phyloP scores from a whole-genome alignment of 2,797 vertebrate genomes.

The Leontopithecus rosalia region DNA sequence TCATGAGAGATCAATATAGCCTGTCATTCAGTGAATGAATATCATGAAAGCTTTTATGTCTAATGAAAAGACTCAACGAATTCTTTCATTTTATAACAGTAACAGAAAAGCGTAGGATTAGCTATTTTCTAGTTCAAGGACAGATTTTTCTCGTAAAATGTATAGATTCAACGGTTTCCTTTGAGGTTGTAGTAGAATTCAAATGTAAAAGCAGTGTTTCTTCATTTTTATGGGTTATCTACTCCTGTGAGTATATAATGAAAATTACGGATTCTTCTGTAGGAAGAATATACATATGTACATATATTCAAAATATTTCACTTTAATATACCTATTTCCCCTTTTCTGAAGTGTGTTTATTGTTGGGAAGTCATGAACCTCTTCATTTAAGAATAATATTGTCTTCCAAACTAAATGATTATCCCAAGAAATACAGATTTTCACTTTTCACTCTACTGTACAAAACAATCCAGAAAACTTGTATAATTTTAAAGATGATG shows the following conservation, averaged over 20 bases:
- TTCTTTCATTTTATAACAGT: constrained; percentile 52
- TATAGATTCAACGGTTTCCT: neutral
- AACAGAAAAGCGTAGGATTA: neutral
- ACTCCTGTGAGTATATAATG: neutral
- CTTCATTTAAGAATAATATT: constrained; percentile 5
- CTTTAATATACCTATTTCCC: neutral
- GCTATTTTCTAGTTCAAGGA: constrained; percentile 39
- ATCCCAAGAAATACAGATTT: constrained; percentile 12
- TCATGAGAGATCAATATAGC: constrained; percentile 57
- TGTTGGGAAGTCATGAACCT: constrained; percentile 17
- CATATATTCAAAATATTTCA: neutral
- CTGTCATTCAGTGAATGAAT: neutral
- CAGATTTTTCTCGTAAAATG: constrained; percentile 52
- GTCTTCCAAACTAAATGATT: constrained; percentile 7
- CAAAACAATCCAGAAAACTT: constrained; percentile 29
- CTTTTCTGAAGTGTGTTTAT: constrained; percentile 29
- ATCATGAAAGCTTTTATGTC: constrained; percentile 48
- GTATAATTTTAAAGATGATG: constrained; percentile 34
- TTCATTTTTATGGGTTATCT: neutral
- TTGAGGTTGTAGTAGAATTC: constrained; percentile 34
- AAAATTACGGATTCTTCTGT: neutral
- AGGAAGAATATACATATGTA: neutral
- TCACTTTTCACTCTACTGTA: neutral
- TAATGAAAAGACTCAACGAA: constrained; percentile 42
- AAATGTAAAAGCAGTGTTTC: constrained; percentile 49